These are phyloP conservation scores for Antheraea mylitta DNA, from an alignment of 1,140 invertebrate genomes.

Conservation along the genomic window DNA sequence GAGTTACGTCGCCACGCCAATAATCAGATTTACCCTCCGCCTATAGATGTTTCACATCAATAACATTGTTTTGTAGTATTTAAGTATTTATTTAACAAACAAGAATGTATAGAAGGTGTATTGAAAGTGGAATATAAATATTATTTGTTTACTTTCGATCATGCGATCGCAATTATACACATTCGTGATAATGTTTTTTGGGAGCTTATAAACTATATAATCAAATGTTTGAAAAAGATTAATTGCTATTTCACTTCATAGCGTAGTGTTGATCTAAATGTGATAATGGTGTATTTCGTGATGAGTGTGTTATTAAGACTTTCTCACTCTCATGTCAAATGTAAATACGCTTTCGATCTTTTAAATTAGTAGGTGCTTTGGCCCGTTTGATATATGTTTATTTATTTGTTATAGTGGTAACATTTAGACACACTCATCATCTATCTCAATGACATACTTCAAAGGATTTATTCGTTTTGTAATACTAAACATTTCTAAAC, in stretches of 20 bases:
- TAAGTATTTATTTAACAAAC: not conserved
- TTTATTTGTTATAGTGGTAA: slow-evolving; percentile 8
- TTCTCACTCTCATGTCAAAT: slow-evolving; percentile 34
- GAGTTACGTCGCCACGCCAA: too few species aligned
- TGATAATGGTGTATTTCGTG: slow-evolving; percentile 28
- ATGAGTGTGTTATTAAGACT: slow-evolving; percentile 36
- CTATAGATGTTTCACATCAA: too few species aligned
- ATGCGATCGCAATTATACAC: slow-evolving; percentile 29
- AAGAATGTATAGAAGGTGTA: not conserved
- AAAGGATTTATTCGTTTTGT: not conserved
- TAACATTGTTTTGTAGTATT: not conserved
- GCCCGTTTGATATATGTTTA: not conserved
- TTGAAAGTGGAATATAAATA: slow-evolving; percentile 30
- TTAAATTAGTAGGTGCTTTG: not conserved
- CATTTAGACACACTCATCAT: not conserved
- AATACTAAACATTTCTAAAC: too few species aligned
- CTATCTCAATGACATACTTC: not conserved
- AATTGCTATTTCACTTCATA: slow-evolving; percentile 33
- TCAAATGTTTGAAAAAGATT: slow-evolving; percentile 41
- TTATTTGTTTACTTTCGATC: slow-evolving; percentile 36
- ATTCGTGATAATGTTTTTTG: slow-evolving; percentile 18
- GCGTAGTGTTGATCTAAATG: slow-evolving; percentile 28
- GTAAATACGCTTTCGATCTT: slow-evolving; percentile 9
- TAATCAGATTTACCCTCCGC: too few species aligned
- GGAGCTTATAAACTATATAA: slow-evolving; percentile 28